A percentile compares a stretch with the other conserved stretches of the same genome.
Evolutionary conservation across 2,113 vertebrate genomes (phyloP).

Genomic region (Saimiri boliviensis): DNA sequence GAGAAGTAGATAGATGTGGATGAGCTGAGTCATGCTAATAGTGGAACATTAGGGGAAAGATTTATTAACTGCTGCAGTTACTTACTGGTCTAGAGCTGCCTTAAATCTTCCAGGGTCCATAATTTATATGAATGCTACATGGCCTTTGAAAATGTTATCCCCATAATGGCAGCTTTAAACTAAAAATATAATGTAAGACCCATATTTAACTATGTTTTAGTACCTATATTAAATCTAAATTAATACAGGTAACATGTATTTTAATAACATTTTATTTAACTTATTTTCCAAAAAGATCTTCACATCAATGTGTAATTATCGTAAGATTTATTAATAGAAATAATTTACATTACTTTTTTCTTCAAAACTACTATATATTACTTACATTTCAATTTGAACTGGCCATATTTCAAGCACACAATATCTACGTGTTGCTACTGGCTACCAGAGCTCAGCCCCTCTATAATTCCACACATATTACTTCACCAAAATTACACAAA

Average conservation of each 20-base stretch:
- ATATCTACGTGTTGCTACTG: no score
- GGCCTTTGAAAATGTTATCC: background rate
- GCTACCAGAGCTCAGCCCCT: background rate
- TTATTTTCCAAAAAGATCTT: background rate
- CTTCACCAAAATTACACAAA: background rate
- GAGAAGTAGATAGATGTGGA: background rate
- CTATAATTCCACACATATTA: background rate
- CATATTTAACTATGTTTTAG: background rate
- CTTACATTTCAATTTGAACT: background rate
- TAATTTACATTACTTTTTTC: background rate
- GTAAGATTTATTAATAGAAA: background rate
- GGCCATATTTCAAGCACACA: background rate
- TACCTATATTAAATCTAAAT: background rate
- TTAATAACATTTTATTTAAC: background rate
- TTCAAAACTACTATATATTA: background rate
- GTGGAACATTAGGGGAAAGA: background rate
- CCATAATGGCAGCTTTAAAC: background rate
- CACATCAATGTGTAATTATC: background rate
- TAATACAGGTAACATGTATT: background rate
- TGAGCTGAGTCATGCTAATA: background rate
- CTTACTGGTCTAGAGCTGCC: background rate
- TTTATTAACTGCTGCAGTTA: background rate
- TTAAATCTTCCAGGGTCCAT: background rate
- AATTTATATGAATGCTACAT: background rate
- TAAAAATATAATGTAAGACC: background rate